These are phyloP conservation scores for Sebastes nivosus DNA, from an alignment of 2,797 vertebrate species.

Conservation along the genomic window DNA sequence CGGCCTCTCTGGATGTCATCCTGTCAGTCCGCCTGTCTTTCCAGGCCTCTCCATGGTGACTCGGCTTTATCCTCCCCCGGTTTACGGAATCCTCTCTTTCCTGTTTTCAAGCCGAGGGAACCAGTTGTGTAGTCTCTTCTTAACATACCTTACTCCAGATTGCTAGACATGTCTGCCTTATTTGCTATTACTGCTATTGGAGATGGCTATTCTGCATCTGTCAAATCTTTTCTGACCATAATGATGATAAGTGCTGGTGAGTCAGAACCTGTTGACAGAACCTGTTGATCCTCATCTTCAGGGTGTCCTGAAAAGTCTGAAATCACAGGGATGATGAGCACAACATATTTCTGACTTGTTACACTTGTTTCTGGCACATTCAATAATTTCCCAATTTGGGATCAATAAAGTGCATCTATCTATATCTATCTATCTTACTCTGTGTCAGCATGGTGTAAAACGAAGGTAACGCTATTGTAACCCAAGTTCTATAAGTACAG, in stretches of 20 bases:
- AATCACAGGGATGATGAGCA: constrained; percentile 31
- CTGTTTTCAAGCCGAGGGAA: constrained; percentile 63
- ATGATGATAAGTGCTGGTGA: constrained; percentile 46
- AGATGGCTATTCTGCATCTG: background rate
- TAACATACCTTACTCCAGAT: constrained; percentile 10
- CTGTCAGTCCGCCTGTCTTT: constrained; percentile 43
- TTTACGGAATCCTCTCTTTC: constrained; percentile 76
- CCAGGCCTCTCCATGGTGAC: constrained; percentile 51
- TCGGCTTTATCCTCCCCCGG: constrained; percentile 34
- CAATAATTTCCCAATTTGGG: too few relatives aligned
- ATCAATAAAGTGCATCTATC: too few relatives aligned
- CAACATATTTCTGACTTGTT: constrained; percentile 7
- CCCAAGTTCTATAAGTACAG: too few relatives aligned
- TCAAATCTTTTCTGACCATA: constrained; percentile 16
- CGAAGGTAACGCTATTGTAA: too few relatives aligned
- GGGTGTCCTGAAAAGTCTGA: constrained; percentile 20
- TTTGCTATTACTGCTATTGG: constrained; percentile 1
- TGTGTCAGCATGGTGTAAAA: background rate
- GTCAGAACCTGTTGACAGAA: constrained; percentile 37
- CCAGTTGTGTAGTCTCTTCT: constrained; percentile 26
- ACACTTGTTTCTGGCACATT: constrained; percentile 15
- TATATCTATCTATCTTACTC: background rate
- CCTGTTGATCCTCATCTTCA: constrained; percentile 23
- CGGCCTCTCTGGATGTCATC: constrained; percentile 48
- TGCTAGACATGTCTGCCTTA: background rate